Conservation (phyloP, 2,113 vertebrate genomes). For the Lepisosteus oculatus region DNA sequence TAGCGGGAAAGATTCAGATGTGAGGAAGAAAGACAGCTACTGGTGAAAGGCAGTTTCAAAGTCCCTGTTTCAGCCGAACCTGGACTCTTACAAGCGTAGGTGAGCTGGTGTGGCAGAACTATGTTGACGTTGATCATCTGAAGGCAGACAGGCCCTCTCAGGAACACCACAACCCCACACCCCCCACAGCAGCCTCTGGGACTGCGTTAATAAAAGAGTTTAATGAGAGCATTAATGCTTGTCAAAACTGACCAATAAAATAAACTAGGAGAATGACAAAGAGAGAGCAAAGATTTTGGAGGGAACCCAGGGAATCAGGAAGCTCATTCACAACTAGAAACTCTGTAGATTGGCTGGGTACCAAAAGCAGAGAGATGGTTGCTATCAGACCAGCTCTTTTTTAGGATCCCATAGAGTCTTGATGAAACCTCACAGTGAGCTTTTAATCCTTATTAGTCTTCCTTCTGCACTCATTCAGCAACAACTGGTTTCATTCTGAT, state of each 20-base stretch:
- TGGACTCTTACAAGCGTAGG: constrained; percentile 62
- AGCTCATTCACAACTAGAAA: too few relatives aligned
- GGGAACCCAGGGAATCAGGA: background rate
- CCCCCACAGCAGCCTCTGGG: constrained; percentile 21
- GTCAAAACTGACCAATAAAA: constrained; percentile 19
- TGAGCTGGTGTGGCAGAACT: constrained; percentile 53
- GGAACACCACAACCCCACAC: constrained; percentile 25
- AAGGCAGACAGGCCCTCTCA: constrained; percentile 37
- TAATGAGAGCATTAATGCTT: constrained; percentile 19
- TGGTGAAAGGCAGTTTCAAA: constrained; percentile 60
- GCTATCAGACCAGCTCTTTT: too few relatives aligned
- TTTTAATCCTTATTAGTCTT: too few relatives aligned
- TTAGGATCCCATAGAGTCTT: too few relatives aligned
- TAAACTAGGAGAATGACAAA: background rate
- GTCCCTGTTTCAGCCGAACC: constrained; percentile 60
- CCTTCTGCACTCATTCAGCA: too few relatives aligned
- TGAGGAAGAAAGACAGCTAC: constrained; percentile 48
- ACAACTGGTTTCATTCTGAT: too few relatives aligned
- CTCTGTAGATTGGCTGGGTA: background rate
- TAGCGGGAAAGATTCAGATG: constrained; percentile 42
- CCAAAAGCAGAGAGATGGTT: background rate
- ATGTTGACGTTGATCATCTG: constrained; percentile 43
- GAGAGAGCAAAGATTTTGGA: constrained; percentile 6
- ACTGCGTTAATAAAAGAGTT: constrained; percentile 6
- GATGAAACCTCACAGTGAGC: too few relatives aligned